A percentile compares a stretch with the other conserved stretches of the same genome.
phyloP scores from a whole-genome alignment of 2,113 vertebrate species.

The Tapirus terrestris region DNA sequence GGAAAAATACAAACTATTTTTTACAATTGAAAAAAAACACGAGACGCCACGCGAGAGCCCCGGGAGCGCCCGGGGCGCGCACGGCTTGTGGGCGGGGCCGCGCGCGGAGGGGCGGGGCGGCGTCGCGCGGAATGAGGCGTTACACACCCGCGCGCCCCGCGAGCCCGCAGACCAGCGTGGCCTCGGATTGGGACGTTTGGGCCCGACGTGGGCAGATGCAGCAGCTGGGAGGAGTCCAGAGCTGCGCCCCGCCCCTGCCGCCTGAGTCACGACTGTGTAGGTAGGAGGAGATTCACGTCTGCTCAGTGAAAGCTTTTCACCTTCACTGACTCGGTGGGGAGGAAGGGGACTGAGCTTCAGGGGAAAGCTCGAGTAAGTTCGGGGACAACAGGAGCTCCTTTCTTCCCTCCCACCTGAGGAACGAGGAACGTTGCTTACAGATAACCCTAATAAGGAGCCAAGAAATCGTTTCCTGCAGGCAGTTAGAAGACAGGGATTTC shows the following conservation, averaged over 20 bases:
- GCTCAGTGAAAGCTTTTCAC: not conserved
- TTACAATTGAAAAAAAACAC: not conserved
- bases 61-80: accelerated
- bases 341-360: not conserved
- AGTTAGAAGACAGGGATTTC: not conserved
- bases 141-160: not conserved
- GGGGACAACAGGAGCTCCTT: too few relatives aligned
- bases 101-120: accelerated
- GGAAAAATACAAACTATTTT: not conserved
- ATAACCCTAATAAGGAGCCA: not conserved
- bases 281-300: not conserved
- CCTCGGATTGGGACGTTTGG: constrained; percentile 31
- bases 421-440: accelerated
- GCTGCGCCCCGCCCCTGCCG: accelerated
- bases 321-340: too few relatives aligned
- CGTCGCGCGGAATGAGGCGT: not conserved
- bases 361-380: not conserved
- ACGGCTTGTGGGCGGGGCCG: not conserved
- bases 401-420: not conserved
- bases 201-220: not conserved
- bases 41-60: too few relatives aligned
- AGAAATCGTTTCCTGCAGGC: not conserved
- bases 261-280: not conserved
- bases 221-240: too few relatives aligned
- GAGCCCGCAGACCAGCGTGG: not conserved